phyloP scores from a whole-genome alignment of 2,113 vertebrate species.

The Ptilonorhynchus violaceus region DNA sequence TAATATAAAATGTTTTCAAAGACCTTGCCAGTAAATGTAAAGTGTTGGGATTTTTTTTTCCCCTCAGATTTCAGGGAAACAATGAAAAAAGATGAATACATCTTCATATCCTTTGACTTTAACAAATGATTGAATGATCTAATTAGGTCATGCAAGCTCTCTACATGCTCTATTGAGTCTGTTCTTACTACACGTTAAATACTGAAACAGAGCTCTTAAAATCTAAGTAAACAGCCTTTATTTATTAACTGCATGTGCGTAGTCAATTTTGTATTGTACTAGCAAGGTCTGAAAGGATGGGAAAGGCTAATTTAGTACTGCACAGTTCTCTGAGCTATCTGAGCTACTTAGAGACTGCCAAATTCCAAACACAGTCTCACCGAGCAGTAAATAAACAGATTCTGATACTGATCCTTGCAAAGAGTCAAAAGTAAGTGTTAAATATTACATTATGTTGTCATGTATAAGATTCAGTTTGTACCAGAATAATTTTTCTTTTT shows the following conservation, averaged over 20 bases:
- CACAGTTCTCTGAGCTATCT: neutral
- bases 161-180: neutral
- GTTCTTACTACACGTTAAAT: neutral
- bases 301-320: neutral
- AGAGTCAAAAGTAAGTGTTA: neutral
- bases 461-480: neutral
- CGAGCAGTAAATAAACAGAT: neutral
- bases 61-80: constrained; percentile 12
- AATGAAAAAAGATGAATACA: neutral
- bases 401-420: neutral
- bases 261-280: neutral
- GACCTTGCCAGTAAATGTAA: constrained; percentile 2
- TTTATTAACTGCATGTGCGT: neutral
- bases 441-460: neutral
- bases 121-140: constrained; percentile 9
- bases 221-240: neutral
- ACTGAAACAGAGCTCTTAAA: neutral
- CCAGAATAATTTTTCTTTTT: neutral
- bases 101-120: constrained; percentile 10
- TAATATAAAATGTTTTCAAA: constrained; percentile 45
- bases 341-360: neutral
- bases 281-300: neutral
- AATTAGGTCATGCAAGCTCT: constrained; percentile 24
- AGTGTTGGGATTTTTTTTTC: neutral
- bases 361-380: neutral